These are phyloP conservation scores for Ictalurus furcatus DNA, from an alignment of 2,113 vertebrate genomes.

Conservation along the genomic window DNA sequence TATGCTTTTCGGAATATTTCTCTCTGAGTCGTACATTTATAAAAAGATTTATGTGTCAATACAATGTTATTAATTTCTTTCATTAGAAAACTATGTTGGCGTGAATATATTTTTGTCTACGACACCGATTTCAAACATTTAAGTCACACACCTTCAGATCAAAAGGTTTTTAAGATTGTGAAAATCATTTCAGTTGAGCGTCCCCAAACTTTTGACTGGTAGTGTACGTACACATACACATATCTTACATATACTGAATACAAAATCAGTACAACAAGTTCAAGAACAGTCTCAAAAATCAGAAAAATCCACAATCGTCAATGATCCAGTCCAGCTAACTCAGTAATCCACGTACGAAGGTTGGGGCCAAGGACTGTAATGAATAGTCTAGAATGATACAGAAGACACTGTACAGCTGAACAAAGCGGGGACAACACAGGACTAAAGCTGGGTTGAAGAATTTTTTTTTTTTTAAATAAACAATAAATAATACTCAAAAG, in stretches of 20 bases:
- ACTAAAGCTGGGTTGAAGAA: constrained; percentile 4
- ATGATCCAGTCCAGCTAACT: neutral
- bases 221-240: too few relatives aligned
- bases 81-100: too few relatives aligned
- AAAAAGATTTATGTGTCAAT: too few relatives aligned
- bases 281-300: neutral
- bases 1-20: too few relatives aligned
- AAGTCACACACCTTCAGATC: too few relatives aligned
- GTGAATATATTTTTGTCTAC: too few relatives aligned
- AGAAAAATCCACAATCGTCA: neutral
- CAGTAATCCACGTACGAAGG: neutral
- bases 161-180: too few relatives aligned
- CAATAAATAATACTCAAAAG: neutral
- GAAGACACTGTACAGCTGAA: neutral
- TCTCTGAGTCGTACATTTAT: too few relatives aligned
- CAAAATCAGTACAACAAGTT: neutral
- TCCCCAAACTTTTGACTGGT: too few relatives aligned
- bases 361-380: neutral
- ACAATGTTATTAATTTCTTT: too few relatives aligned
- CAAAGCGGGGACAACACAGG: neutral
- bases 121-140: too few relatives aligned
- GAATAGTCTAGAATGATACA: neutral
- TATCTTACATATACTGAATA: neutral
- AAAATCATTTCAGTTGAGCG: too few relatives aligned
- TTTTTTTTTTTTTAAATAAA: neutral